phyloP scores from a whole-genome alignment of 2,888 invertebrate genomes.

The Scaptomyza reducta region DNA sequence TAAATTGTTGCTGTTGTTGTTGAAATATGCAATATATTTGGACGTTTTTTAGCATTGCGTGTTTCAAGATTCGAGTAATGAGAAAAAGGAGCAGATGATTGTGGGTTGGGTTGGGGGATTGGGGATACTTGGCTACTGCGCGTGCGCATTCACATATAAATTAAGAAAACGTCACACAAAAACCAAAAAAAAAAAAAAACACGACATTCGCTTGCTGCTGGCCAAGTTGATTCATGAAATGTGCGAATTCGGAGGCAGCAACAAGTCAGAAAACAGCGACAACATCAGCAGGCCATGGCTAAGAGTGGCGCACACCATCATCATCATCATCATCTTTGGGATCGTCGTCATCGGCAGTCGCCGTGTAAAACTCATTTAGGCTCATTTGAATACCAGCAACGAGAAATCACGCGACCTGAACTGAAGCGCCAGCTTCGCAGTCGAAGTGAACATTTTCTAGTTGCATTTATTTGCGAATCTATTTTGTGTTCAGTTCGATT shows the following conservation, averaged over 20 bases:
- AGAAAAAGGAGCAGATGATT: slow-evolving; percentile 3
- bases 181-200: slow-evolving; percentile 50
- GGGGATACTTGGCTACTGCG: slow-evolving; percentile 39
- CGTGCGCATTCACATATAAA: slow-evolving; percentile 80
- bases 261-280: slow-evolving; percentile 51
- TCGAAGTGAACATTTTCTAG: slow-evolving; percentile 39
- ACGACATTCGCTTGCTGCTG: slow-evolving; percentile 45
- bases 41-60: slow-evolving; percentile 56
- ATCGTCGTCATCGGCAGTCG: slow-evolving; percentile 16
- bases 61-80: slow-evolving; percentile 12
- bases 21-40: slow-evolving; percentile 71
- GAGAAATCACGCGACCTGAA: neutral
- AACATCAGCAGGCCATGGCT: slow-evolving; percentile 7
- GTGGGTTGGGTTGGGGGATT: neutral
- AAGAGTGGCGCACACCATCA: slow-evolving; percentile 14
- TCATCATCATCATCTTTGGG: slow-evolving; percentile 22
- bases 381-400: slow-evolving; percentile 70
- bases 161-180: slow-evolving; percentile 74
- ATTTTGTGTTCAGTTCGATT: slow-evolving; percentile 12
- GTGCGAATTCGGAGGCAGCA: slow-evolving; percentile 60
- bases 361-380: slow-evolving; percentile 63
- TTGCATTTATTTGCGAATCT: slow-evolving; percentile 36
- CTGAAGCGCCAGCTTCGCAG: slow-evolving; percentile 9
- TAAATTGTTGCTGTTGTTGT: too few species aligned
- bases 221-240: slow-evolving; percentile 75